Evolutionary conservation across 2,888 invertebrate genomes (phyloP).

Genomic region (Aelia acuminata): DNA sequence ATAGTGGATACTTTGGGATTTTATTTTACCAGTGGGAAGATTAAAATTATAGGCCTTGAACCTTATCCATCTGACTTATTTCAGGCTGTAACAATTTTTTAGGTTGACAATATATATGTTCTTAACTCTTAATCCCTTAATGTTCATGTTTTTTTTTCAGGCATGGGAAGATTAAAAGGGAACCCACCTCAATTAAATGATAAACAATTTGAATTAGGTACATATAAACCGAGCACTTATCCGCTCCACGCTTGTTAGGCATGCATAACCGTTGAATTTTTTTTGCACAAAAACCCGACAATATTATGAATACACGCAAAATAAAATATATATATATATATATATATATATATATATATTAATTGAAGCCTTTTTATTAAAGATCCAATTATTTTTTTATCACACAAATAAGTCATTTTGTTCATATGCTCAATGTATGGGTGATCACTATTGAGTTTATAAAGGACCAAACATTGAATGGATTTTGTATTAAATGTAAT

Average conservation of each 20-base stretch:
- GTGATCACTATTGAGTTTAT: no score
- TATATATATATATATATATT: no score
- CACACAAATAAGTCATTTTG: no score
- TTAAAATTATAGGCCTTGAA: not conserved
- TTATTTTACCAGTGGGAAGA: not conserved
- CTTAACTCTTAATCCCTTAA: not conserved
- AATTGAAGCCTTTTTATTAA: no score
- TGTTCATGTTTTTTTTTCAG: not conserved
- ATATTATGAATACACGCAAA: not conserved
- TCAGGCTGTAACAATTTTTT: no score
- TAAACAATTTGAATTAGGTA: conserved; percentile 5
- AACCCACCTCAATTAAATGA: not conserved
- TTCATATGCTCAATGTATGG: no score
- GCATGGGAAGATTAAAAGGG: not conserved
- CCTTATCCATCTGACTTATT: not conserved
- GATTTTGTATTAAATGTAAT: no score
- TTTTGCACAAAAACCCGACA: no score
- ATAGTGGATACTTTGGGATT: not conserved
- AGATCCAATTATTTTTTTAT: no score
- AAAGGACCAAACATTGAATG: no score
- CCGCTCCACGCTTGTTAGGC: not conserved
- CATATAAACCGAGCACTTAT: not conserved
- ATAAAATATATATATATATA: not conserved
- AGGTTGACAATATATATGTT: not conserved
- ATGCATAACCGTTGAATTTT: not conserved